Evolutionary conservation across 1,140 invertebrate genomes (phyloP), one percentile per base, ranked within the genome.

Genomic region (Drosophila simulans): DNA sequence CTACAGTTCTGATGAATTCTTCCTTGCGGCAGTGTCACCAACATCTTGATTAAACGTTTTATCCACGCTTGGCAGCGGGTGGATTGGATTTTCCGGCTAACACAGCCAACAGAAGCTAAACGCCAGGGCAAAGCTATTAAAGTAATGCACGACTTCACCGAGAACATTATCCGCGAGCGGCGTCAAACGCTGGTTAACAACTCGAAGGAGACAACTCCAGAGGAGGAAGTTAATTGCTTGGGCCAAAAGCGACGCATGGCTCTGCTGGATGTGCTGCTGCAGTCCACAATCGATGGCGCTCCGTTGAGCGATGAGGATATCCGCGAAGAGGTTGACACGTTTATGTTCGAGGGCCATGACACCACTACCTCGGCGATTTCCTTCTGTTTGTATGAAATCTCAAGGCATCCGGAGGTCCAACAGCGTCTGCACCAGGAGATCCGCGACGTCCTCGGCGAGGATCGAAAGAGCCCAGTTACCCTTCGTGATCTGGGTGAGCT

Each of bases 311-410:
- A 95, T 75, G 91, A 94, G 22, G 95, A 96, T 77, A 95, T 97
- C 40, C 92, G 94, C 54, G 95, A 96, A 92, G 95, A 96, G 93
- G 95, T 96, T 0, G 94, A 96, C 72, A 96, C 96, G 0, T 96
- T 96, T 76, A 95, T 96, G 94, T 96, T 96, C 91, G 95, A 95
- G 93, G 96, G 96, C 2, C 93, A 94, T 34, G 96, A 96, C 69
- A 96, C 96, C 13, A 96, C 95, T n/a, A 93, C 94, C 0, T 91
- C 93, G 22, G 94, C 92, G 1, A 92, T 95, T 1, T 91, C 90
- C 37, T 95, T 94, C 92, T 86, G 93, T 2, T 62, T 95, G 0
- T 94, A 94, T 68, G 80, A 92, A 22, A 82, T 96, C 46, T 93
- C 94, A 2, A 82, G 92, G 65, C 84, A 95, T 92, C 93, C 93